Base-by-base conservation (phyloP, 2,888 invertebrate species). In the Meta bourneti region DNA sequence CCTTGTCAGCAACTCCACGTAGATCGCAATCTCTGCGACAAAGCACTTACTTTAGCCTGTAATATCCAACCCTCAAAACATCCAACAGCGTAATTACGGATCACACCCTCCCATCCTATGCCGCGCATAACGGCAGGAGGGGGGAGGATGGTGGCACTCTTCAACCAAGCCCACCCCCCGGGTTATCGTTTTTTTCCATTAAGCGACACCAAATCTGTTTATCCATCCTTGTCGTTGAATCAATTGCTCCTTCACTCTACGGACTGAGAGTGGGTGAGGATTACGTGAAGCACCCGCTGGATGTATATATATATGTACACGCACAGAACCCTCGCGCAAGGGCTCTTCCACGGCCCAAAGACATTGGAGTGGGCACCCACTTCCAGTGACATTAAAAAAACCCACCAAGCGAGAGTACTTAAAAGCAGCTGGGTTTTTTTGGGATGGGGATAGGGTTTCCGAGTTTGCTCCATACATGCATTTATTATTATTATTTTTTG, bases 121-220 rank as follows among this genome's bases (percentile, higher is more conserved):
- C 54, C 48, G 70, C 61, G 85, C 61, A 77, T 85, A 85, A 85
- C 85, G 77, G 77, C 78, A 79, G 80, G 51, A 79, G 72, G 61
- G 80, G 77, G 77, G 20, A 34, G 34, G 34, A 1, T 34, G 34
- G 34, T 34, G 71, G 70, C 71, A 34, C 79, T 78, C 86, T 79
- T 19, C 19, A 19, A 34, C 72, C 72, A 70, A 51, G 9, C 72
- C n/a, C 19, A 34, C 54, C 78, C 78, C 77, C 77, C 52, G 34
- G 13, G 48, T 11, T 13, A 16, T 19, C 54, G 48, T 49, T 86
- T 90, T 86, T 88, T 88, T 92, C 92, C 92, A 92, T 92, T 92
- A 92, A 81, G 81, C 20, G 92, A 84, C 79, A 92, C 77, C 72
- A 75, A 89, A 92, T 92, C 92, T 92, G 87, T 92, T 92, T 85